Base-by-base conservation (phyloP, 2,113 vertebrate species). In the Ptilorrhoa leucosticta region DNA sequence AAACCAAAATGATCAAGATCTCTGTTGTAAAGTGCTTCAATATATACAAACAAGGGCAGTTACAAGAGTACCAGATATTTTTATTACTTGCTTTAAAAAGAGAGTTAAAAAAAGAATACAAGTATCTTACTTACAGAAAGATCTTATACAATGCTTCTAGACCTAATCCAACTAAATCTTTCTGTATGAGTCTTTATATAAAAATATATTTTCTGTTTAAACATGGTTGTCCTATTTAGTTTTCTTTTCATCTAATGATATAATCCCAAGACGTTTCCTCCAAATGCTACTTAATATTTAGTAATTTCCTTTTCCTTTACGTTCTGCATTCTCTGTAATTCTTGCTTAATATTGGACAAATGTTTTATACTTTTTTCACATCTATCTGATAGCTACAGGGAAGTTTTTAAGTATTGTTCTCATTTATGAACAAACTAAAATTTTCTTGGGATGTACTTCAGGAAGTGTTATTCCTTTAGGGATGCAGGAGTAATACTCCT, bases 1-100 rank as follows among this genome's bases (percentile, higher is more conserved):
- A 71, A 35, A 4, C 0, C 35, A 51, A 71, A 85, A 48, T 33
- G 7, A 83, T 71, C 33, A 45, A 61, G 42, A 65, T 39, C 24
- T 60, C 18, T 72, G 27, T 47, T 51, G 14, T 51, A 35, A 92
- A 89, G 50, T 51, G 14, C 31, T 73, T 72, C 65, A 39, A 31
- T 47, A 40, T 5, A 8, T 40, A 45, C 0, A 1, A 50, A 80
- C 33, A 61, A 64, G 7, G 6, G 20, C 6, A 8, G 22, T 56
- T 81, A 69, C 56, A 78, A 65, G 13, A 73, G 27, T 57, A 33
- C 19, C 15, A 63, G 39, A 10, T 10, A 23, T 66, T 84, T 65
- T 53, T 85, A 42, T 47, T 82, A 28, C 18, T 48, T 76, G 12
- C 33, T 92, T 78, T 39, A 21, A 54, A 63, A 84, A 56, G 19